Percentiles rank a stretch among this genome's conserved stretches.
Conservation (phyloP, 2,888 invertebrate species). For the Thera obeliscata region DNA sequence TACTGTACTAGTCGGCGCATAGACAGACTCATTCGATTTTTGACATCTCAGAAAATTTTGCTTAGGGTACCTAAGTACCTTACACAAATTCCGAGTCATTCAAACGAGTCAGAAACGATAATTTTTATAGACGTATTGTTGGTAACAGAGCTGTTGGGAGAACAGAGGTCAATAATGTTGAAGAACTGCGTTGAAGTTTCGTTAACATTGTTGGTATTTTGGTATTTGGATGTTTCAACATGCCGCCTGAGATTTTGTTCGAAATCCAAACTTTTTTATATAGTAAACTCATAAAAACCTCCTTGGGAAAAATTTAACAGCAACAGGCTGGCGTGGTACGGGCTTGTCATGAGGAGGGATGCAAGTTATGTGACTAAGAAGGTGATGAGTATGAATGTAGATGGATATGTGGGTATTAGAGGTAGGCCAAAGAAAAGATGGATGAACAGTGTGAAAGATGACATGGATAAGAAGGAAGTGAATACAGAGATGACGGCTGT, state of each 20-base stretch:
- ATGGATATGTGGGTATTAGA: too few relatives aligned
- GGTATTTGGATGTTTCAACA: slow-evolving; percentile 39
- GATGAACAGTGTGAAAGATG: too few relatives aligned
- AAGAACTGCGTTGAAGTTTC: slow-evolving; percentile 39
- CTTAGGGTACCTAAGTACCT: slow-evolving; percentile 1
- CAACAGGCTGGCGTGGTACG: too few relatives aligned
- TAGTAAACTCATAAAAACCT: too few relatives aligned
- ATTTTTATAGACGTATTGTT: slow-evolving; percentile 80
- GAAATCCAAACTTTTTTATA: background rate
- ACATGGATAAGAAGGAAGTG: too few relatives aligned
- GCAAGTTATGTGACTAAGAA: too few relatives aligned
- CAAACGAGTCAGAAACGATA: slow-evolving; percentile 53
- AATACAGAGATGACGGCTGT: too few relatives aligned
- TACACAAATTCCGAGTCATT: slow-evolving; percentile 45
- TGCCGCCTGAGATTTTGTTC: slow-evolving; percentile 34
- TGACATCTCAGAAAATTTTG: background rate
- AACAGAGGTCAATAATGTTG: slow-evolving; percentile 44
- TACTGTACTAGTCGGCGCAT: background rate
- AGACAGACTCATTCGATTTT: background rate
- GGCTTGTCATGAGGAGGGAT: too few relatives aligned
- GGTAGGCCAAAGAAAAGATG: too few relatives aligned
- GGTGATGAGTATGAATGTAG: too few relatives aligned
- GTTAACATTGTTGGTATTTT: slow-evolving; percentile 28
- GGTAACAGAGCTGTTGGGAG: slow-evolving; percentile 43
- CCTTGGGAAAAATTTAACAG: too few relatives aligned